Base-by-base conservation (phyloP, 2,113 vertebrate genomes). In the Ondatra zibethicus region DNA sequence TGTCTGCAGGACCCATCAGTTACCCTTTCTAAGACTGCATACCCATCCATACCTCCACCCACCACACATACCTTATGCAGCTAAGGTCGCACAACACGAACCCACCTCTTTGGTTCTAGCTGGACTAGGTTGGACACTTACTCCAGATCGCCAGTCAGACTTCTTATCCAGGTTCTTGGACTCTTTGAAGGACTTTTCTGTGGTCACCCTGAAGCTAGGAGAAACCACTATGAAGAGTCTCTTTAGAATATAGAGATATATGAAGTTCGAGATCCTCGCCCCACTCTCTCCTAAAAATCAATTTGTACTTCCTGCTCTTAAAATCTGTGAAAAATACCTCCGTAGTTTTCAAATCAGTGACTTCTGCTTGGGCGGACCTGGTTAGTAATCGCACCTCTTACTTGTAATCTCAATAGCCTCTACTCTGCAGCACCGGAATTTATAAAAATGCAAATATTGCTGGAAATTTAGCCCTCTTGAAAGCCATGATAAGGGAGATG, bases 371-470 rank as follows among this genome's bases (percentile, higher is more conserved):
- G 17, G 81, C 76, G 92, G 89, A 96, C 84, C 77, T 81, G 33
- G 17, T 93, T 73, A 42, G 45, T 90, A 80, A 94, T 19, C 23
- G 12, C 31, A 95, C 88, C 91, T 92, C 47, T 94, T 93, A 73
- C 91, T 85, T 93, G 4, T 76, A 95, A 94, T 65, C 73, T 92
- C 72, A 96, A 96, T 45, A 90, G 45, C 55, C 92, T 88, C 33
- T 29, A 66, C 19, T 39, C 50, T 25, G n/a, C 55, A 92, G 45
- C 31, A 36, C 90, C 92, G 16, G 23, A 70, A 89, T 91, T 89
- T 95, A 92, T 93, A 92, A 73, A 95, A 91, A 97, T 96, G 88
- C 89, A 96, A 97, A 93, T 96, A 81, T 33, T 80, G 63, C 85
- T 95, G 50, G 42, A 89, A 96, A 94, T 76, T 80, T 96, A 75